Evolutionary conservation across 2,888 invertebrate genomes (phyloP), one percentile per base, ranked within the genome.

Genomic region (Drosophila percnosoma): DNA sequence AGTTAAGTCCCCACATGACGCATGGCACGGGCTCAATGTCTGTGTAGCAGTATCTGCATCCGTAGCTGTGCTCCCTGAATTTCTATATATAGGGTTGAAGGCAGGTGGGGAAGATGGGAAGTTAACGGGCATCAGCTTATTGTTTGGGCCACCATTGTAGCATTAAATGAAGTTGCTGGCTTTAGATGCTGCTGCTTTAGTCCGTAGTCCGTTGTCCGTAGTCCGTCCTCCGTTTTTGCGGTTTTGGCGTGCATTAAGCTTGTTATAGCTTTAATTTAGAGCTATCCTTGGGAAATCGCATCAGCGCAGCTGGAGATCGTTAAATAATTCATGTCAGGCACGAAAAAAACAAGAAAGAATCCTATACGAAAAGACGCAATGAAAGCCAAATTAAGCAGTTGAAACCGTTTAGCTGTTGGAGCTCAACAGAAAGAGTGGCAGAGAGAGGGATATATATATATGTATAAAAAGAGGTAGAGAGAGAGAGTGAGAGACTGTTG

Each of bases 361-460:
- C 48, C 58, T 38, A 68, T 52, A 68, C 70, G 59, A 75, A 88
- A 72, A 78, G 73, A 69, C 79, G 88, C 88, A 88, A 86, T 83
- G 91, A 90, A 89, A 90, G 89, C 90, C 90, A 90, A 90, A 90
- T 90, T 90, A 90, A 90, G 90, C 89, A 84, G 85, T 81, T 81
- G 80, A 72, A 86, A 86, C 52, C 86, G 90, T 87, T 87, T 90
- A 87, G 85, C 73, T 74, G 13, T 24, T 45, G 8, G 4, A 8
- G 21, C 45, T 4, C 45, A 15, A 8, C 18, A 18, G 10, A 10
- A 27, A 8, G 24, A 8, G 15, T 45, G 21, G 2, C 4, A 21
- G 45, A 4, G 45, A 33, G 33, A 13, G 36, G n/a, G 13, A 33
- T 10, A 11, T 31, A 31, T 10, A 10, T 31, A 31, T 33, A 33